Base-by-base conservation (phyloP, 1,140 invertebrate species). In the Batillaria attramentaria region DNA sequence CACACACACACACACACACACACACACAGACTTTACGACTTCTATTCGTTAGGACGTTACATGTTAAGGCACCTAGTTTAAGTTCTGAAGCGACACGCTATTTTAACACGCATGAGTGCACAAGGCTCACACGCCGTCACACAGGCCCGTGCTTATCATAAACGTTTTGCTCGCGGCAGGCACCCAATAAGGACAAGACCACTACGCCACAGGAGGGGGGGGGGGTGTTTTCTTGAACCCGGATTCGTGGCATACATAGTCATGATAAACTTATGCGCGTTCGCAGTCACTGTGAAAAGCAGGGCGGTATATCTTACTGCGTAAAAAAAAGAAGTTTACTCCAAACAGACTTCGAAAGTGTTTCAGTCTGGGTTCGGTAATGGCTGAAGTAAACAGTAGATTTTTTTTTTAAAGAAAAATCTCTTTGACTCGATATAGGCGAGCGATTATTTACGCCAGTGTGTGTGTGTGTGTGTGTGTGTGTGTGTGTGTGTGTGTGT, bases 401-500 rank as follows among this genome's bases (percentile, higher is more conserved):
- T 60, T 28, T 24, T 3, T n/a, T 8, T 10, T 24, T 43, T 28
- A 31, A 60, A 3, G 3, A 6, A 13, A 5, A 35, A 13, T 60
- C 16, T 39, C 13, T 20, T 60, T n/a, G 5, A 18, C 5, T 75
- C 24, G 18, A 33, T 16, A 60, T 75, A 35, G 8, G 5, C 24
- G 3, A 68, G 20, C 13, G 10, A n/a, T n/a, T n/a, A n/a, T n/a
- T 39, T 57, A 20, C 39, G 13, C n/a, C 35, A 31, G 33, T 57
- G 28, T 10, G 35, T 20, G 18, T 8, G 54, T 54, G 37, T 57
- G 73, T 62, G 54, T 54, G 43, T 62, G 31, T 60, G 43, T 28
- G 73, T 35, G 37, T 54, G 73, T 57, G 43, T 54, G 43, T 57
- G 43, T 60, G 73, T 57, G 43, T 60, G 73, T 75, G 43, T 60